Base-by-base conservation (phyloP, 2,113 vertebrate genomes). In the Leucosticte australis region DNA sequence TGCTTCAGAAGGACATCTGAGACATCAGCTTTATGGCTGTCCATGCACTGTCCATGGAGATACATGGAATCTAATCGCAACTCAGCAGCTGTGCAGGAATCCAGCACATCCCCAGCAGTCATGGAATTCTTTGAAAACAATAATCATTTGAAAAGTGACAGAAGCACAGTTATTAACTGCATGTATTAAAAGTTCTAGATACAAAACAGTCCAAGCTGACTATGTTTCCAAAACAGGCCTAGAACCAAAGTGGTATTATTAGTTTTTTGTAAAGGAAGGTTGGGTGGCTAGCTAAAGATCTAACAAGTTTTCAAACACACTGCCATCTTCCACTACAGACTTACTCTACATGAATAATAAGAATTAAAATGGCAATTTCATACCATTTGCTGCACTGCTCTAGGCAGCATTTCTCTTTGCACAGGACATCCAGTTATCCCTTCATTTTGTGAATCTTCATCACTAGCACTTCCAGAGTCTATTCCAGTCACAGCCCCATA, bases 391-490 rank as follows among this genome's bases (percentile, higher is more conserved):
- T 82, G 96, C 82, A 96, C 96, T 73, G 94, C 95, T 92, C 96
- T 97, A 11, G 98, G 95, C 24, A 98, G 91, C 41, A 87, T 70
- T 57, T 97, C 88, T 83, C 96, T 97, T 83, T 94, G 60, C 22
- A 88, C 62, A 53, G 57, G 92, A 71, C 62, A 91, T 63, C 78
- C 96, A 62, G 90, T 94, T 67, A 94, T 87, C 62, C 97, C 97
- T 73, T 98, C 81, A 82, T 98, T 98, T 94, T 98, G 98, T 50
- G 97, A 97, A 17, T 94, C 94, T 91, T 98, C 98, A 89, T 98
- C 98, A 96, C 98, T 98, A 63, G 98, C 97, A 87, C 97, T 98
- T 96, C 98, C 98, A 8, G 98, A 98, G 92, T 98, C 98, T 97
- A 95, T 98, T 83, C 98, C 98, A 62, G 98, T 96, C n/a, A 98